Evolutionary conservation across 2,113 vertebrate genomes (phyloP).

Genomic region (Mesoclemmys tuberculata): DNA sequence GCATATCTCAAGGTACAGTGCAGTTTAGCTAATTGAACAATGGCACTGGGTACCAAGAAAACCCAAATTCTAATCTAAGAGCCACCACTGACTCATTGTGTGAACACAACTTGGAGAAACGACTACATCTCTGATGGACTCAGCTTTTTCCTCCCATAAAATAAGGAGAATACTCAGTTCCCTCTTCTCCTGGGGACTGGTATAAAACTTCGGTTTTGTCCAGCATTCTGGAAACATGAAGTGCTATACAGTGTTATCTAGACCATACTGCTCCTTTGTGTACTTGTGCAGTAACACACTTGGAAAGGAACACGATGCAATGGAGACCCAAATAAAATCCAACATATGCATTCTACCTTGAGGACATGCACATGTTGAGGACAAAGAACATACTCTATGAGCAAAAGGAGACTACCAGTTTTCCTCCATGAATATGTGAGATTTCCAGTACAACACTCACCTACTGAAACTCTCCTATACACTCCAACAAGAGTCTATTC

Average conservation of each 20-base stretch:
- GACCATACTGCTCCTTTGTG: constrained; percentile 28
- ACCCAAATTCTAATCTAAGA: constrained; percentile 30
- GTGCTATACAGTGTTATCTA: constrained; percentile 40
- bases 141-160: constrained; percentile 51
- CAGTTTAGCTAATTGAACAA: constrained; percentile 29
- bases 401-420: neutral
- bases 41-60: constrained; percentile 41
- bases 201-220: constrained; percentile 22
- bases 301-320: neutral
- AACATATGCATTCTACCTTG: rapidly evolving
- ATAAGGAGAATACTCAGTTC: neutral
- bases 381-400: neutral
- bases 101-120: constrained; percentile 50
- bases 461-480: neutral
- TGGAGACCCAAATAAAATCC: neutral
- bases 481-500: neutral
- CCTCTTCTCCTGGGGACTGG: neutral
- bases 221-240: constrained; percentile 12
- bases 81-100: constrained; percentile 49
- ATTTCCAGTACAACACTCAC: neutral
- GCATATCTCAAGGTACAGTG: neutral
- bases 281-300: neutral
- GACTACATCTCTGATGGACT: constrained; percentile 48
- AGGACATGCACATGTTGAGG: neutral
- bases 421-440: neutral